A percentile compares a stretch with the other conserved stretches of the same genome.
phyloP scores from a whole-genome alignment of 1,140 invertebrate genomes.

The Rhyacophila brunnea region DNA sequence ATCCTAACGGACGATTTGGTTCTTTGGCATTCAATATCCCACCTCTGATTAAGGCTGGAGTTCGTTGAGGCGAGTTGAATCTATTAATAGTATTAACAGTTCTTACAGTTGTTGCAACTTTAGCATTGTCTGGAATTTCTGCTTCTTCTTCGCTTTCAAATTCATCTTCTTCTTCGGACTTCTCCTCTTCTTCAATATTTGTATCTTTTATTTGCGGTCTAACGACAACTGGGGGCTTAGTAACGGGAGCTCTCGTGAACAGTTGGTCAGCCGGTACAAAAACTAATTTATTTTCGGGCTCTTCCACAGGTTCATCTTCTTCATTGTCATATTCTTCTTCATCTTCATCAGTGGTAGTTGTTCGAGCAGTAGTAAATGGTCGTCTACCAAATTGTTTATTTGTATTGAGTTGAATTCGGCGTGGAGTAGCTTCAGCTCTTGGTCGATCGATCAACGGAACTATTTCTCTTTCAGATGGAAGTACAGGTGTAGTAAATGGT shows the following conservation, averaged over 20 bases:
- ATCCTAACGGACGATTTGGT: slow-evolving; percentile 24
- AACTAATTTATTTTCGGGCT: slow-evolving; percentile 50
- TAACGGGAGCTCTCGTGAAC: slow-evolving; percentile 45
- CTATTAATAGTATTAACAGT: slow-evolving; percentile 18
- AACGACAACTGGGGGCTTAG: slow-evolving; percentile 26
- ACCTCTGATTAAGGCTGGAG: neutral
- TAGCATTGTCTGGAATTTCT: slow-evolving; percentile 1
- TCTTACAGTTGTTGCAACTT: slow-evolving; percentile 35
- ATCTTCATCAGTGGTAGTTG: slow-evolving; percentile 48
- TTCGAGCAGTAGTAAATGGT: slow-evolving; percentile 46
- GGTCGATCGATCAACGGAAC: slow-evolving; percentile 25
- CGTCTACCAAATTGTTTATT: slow-evolving; percentile 43
- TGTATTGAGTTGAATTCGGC: slow-evolving; percentile 42
- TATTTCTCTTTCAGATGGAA: slow-evolving; percentile 41
- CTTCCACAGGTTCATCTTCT: slow-evolving; percentile 51
- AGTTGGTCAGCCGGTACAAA: slow-evolving; percentile 48
- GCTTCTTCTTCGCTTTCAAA: slow-evolving; percentile 20
- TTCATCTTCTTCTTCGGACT: slow-evolving; percentile 38
- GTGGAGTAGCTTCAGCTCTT: slow-evolving; percentile 36
- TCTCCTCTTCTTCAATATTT: slow-evolving; percentile 38
- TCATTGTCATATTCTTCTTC: slow-evolving; percentile 49
- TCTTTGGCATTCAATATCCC: slow-evolving; percentile 7
- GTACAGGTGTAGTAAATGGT: slow-evolving; percentile 49
- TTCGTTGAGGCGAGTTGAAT: slow-evolving; percentile 20
- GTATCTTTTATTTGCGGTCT: slow-evolving; percentile 24